Percentiles rank a stretch among this genome's conserved stretches.
phyloP scores from a whole-genome alignment of 2,888 invertebrate species.

The Nomada ruficornis region DNA sequence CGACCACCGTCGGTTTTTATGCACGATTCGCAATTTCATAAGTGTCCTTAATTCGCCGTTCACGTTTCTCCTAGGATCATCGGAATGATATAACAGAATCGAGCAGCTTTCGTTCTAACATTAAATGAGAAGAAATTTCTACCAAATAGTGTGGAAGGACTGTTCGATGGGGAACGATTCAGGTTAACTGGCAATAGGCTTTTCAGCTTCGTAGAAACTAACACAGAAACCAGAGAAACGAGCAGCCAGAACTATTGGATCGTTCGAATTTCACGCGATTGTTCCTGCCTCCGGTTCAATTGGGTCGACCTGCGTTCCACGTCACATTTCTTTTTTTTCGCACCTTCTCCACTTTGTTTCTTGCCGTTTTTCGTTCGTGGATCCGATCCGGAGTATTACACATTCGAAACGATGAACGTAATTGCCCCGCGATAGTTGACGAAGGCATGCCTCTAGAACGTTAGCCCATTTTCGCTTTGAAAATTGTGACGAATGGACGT shows the following conservation, averaged over 20 bases:
- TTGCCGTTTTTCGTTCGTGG: background rate
- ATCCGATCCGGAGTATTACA: conserved; percentile 10
- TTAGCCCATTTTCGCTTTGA: conserved; percentile 57
- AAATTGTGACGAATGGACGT: conserved; percentile 45
- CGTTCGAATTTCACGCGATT: conserved; percentile 30
- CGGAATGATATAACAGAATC: conserved; percentile 43
- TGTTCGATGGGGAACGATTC: conserved; percentile 2
- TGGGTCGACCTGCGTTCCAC: conserved; percentile 35
- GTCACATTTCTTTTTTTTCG: background rate
- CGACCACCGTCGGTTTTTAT: conserved; percentile 2
- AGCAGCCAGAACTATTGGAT: background rate
- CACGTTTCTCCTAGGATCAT: conserved; percentile 30
- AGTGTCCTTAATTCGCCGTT: conserved; percentile 37
- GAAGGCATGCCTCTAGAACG: background rate
- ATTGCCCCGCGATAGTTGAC: conserved; percentile 26
- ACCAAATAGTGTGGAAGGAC: background rate
- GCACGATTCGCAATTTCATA: conserved; percentile 42
- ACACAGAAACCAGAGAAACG: conserved; percentile 10
- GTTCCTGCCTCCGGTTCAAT: conserved; percentile 38
- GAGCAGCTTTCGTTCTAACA: background rate
- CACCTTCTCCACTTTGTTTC: background rate
- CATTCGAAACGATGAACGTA: conserved; percentile 47
- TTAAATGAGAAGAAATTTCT: background rate
- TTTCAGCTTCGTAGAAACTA: conserved; percentile 23
- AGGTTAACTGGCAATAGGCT: background rate